Conservation (phyloP, 2,888 invertebrate genomes). For the Tanytarsus gracilentus region DNA sequence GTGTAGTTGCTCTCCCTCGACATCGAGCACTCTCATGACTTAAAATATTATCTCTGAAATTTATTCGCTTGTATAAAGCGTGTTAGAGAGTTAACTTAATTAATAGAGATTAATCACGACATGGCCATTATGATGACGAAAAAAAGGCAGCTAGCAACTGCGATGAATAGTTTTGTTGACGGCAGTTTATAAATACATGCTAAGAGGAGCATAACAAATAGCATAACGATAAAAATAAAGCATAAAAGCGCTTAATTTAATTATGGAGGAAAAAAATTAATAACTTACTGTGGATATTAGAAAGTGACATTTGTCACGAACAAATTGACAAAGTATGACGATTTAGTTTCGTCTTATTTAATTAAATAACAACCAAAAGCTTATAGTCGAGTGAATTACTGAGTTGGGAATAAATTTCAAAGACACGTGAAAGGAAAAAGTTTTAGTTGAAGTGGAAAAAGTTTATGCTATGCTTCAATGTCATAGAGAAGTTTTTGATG, state of each 20-base stretch:
- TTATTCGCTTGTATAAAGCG: background rate
- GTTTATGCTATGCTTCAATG: no score
- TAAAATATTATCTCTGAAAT: background rate
- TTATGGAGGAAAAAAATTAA: background rate
- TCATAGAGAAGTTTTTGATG: no score
- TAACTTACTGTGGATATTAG: background rate
- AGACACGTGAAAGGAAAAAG: no score
- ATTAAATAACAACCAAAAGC: no score
- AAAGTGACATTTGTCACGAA: no score
- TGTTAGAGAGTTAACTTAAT: background rate
- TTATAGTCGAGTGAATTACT: no score
- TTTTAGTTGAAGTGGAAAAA: no score
- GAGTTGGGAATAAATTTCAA: no score
- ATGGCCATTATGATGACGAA: background rate
- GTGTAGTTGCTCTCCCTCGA: no score
- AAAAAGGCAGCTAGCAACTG: background rate
- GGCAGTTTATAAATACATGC: background rate
- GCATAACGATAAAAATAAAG: slow-evolving; percentile 20
- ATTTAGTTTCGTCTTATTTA: no score
- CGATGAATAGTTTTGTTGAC: background rate
- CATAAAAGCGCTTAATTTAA: slow-evolving; percentile 25
- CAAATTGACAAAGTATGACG: no score
- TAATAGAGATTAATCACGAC: slow-evolving; percentile 20
- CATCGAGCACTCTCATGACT: background rate
- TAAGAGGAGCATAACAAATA: background rate